phyloP scores from a whole-genome alignment of 2,888 invertebrate genomes.

The Dynastes grantii region DNA sequence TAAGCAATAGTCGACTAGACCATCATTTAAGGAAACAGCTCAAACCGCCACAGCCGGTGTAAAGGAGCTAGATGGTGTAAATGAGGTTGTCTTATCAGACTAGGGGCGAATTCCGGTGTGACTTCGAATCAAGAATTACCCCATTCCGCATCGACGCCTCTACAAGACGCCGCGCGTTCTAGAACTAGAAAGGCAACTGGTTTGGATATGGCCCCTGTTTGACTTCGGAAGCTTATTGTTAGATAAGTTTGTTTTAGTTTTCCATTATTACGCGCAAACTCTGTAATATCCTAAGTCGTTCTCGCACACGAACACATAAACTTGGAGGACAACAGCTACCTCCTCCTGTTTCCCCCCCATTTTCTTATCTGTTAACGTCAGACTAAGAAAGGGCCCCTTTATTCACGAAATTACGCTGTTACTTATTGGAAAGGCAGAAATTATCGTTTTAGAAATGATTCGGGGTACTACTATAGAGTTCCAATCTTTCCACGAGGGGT shows the following conservation, averaged over 20 bases:
- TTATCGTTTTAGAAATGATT: slow-evolving; percentile 52
- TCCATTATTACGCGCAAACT: slow-evolving; percentile 56
- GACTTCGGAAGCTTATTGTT: slow-evolving; percentile 60
- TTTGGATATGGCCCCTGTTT: slow-evolving; percentile 60
- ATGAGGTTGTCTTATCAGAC: slow-evolving; percentile 61
- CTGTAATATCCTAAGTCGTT: slow-evolving; percentile 55
- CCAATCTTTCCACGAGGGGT: background rate
- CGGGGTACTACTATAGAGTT: slow-evolving; percentile 41
- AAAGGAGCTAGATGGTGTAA: slow-evolving; percentile 52
- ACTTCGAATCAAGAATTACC: slow-evolving; percentile 60
- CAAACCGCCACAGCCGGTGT: slow-evolving; percentile 2
- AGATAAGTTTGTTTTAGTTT: slow-evolving; percentile 59
- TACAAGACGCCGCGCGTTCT: slow-evolving; percentile 52
- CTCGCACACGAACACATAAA: slow-evolving; percentile 18
- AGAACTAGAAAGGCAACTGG: slow-evolving; percentile 58
- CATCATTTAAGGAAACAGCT: slow-evolving; percentile 25
- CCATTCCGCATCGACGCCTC: slow-evolving; percentile 59
- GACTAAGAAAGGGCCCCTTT: slow-evolving; percentile 54
- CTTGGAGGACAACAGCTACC: background rate
- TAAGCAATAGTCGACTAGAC: background rate
- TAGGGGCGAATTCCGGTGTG: slow-evolving; percentile 59
- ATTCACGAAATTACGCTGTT: slow-evolving; percentile 54
- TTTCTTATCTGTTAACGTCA: slow-evolving; percentile 57
- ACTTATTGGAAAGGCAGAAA: slow-evolving; percentile 52
- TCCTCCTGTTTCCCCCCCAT: background rate